Evolutionary conservation across 2,113 vertebrate genomes (phyloP).

Genomic region (Pygoscelis antarcticus): DNA sequence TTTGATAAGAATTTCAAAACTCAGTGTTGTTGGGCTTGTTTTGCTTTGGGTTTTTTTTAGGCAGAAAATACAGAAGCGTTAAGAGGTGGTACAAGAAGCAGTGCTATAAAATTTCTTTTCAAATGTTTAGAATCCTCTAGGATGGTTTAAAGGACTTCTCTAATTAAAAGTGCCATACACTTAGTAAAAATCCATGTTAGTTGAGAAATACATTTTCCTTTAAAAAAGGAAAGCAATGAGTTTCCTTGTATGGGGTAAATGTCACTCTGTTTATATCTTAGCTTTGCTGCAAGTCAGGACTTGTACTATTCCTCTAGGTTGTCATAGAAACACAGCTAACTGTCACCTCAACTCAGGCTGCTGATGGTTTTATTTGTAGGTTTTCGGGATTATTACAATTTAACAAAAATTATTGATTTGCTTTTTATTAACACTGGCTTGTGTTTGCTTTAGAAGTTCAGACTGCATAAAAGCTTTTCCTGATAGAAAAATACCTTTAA

Average conservation of each 20-base stretch:
- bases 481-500: constrained; percentile 30
- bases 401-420: constrained; percentile 85
- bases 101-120: constrained; percentile 43
- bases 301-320: constrained; percentile 76
- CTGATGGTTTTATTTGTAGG: constrained; percentile 82
- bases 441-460: constrained; percentile 75
- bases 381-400: constrained; percentile 86
- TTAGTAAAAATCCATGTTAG: constrained; percentile 70
- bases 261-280: constrained; percentile 78
- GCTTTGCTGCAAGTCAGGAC: constrained; percentile 77
- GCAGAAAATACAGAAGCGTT: neutral
- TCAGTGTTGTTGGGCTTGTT: neutral
- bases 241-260: constrained; percentile 77
- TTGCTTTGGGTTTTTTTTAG: neutral
- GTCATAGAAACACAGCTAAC: constrained; percentile 82
- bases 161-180: constrained; percentile 69
- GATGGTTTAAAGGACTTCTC: constrained; percentile 49
- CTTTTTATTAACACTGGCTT: constrained; percentile 76
- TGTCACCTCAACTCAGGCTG: constrained; percentile 78
- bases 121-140: constrained; percentile 13
- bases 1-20: neutral
- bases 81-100: neutral
- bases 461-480: constrained; percentile 51
- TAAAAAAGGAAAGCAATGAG: constrained; percentile 58
- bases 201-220: constrained; percentile 28